Percentiles rank a stretch among this genome's conserved stretches.
phyloP scores from a whole-genome alignment of 92 coral and sea anemone species.

The Phymanthus crucifer region DNA sequence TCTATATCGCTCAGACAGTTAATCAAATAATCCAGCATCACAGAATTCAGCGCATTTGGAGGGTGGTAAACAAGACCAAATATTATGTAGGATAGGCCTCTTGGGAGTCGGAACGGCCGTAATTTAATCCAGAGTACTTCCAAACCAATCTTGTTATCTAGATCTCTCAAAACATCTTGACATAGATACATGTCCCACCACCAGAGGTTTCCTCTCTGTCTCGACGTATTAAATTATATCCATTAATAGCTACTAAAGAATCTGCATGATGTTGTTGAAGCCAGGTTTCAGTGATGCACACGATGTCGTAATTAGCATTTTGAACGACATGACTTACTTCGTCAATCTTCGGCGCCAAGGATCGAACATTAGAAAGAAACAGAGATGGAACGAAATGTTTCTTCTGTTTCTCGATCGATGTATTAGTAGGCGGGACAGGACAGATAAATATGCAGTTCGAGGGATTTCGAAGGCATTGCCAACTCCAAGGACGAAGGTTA shows the following conservation, averaged over 20 bases:
- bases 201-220: slow-evolving; percentile 49
- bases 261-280: slow-evolving; percentile 55
- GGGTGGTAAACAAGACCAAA: slow-evolving; percentile 59
- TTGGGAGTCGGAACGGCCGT: slow-evolving; percentile 61
- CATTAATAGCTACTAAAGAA: slow-evolving; percentile 56
- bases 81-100: slow-evolving; percentile 58
- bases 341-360: too few species aligned
- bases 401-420: too few species aligned
- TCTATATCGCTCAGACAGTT: slow-evolving; percentile 45
- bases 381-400: too few species aligned
- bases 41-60: slow-evolving; percentile 48
- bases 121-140: slow-evolving; percentile 56
- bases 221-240: slow-evolving; percentile 59
- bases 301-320: slow-evolving; percentile 65
- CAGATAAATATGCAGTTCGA: too few species aligned
- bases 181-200: slow-evolving; percentile 54
- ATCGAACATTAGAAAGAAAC: too few species aligned
- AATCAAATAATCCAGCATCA: slow-evolving; percentile 50
- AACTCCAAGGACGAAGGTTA: too few species aligned
- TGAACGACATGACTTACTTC: slow-evolving; percentile 49
- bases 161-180: slow-evolving; percentile 40
- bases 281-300: slow-evolving; percentile 58
- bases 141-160: slow-evolving; percentile 24
- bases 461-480: too few species aligned
- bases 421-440: too few species aligned